Evolutionary conservation across 2,113 vertebrate genomes (phyloP), one percentile per base, ranked within the genome.

Genomic region (Semicossyphus pulcher): DNA sequence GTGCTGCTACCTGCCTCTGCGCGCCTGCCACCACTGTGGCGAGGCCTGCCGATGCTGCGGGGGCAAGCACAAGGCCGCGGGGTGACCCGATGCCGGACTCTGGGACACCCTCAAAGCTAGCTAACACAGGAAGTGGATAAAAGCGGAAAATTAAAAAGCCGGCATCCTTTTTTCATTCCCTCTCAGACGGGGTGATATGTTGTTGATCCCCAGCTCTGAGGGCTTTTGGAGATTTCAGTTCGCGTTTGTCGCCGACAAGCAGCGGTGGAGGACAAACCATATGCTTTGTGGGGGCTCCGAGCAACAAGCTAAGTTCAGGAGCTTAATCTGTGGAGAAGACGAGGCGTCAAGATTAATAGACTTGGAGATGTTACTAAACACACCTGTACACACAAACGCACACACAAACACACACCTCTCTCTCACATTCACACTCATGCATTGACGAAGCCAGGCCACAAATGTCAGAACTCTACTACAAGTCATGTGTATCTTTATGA

Each of bases 1-100:
- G 97, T 99, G 98, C 96, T 99, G 97, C 96, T 99, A 99, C 83
- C 95, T 97, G 88, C 97, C 97, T 20, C 90, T 99, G 94, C 94
- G 97, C 86, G 95, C 95, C 77, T 99, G 98, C 94, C 97, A 99
- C 92, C 96, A 97, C 91, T 98, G 97, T 48, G 98, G 98, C 29
- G 97, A 99, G 94, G 95, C 95, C 0, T 98, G 98, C 84, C 96
- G 93, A 84, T 99, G 98, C 94, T 99, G 98, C 70, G 98, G 98
- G 57, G 98, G 98, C 66, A 99, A 97, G 89, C 98, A 99, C 93
- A 99, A 99, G 94, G 97, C 97, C 49, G 97, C 97, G 0, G 97
- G 98, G 90, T 99, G 98, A 99, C 89, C 67, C 32, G 14, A 59
- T 75, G 41, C 49, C 34, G 16, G 72, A 83, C 85, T 44, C 71